phyloP scores from a whole-genome alignment of 2,113 vertebrate species.

The Suricata suricatta region DNA sequence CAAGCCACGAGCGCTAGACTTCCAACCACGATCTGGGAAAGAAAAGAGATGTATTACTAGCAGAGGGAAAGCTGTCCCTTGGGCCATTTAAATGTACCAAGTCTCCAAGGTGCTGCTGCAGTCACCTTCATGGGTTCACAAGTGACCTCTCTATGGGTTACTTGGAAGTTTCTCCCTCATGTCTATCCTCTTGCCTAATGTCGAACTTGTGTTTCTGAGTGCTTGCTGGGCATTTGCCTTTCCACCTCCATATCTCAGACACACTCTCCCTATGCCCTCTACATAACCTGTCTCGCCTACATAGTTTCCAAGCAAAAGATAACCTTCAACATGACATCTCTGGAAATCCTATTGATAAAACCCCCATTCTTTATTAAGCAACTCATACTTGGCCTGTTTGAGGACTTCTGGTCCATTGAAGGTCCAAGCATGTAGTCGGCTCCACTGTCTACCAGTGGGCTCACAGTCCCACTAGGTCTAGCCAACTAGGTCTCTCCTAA shows the following conservation, averaged over 20 bases:
- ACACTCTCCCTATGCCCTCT: neutral
- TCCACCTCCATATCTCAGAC: too few relatives aligned
- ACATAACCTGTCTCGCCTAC: neutral
- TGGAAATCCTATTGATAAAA: neutral
- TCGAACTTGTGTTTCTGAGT: neutral
- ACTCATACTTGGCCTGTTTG: too few relatives aligned
- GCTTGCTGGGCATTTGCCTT: neutral
- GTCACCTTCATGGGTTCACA: neutral
- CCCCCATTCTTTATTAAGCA: neutral
- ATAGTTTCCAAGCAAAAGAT: neutral
- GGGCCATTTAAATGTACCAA: too few relatives aligned
- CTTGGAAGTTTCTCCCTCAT: neutral
- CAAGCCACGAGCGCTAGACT: neutral
- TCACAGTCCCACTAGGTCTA: too few relatives aligned
- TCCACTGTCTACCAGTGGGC: neutral
- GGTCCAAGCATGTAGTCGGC: neutral
- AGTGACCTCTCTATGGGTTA: neutral
- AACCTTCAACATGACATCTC: neutral
- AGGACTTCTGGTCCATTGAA: neutral
- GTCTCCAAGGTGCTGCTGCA: neutral
- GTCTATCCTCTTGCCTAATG: neutral
- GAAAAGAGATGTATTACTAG: neutral
- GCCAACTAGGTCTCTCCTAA: neutral
- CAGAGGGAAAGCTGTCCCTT: neutral
- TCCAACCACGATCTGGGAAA: neutral